Percentiles rank a stretch among this genome's conserved stretches.
phyloP scores from a whole-genome alignment of 2,888 invertebrate species.

The Aleiodes alternator region DNA sequence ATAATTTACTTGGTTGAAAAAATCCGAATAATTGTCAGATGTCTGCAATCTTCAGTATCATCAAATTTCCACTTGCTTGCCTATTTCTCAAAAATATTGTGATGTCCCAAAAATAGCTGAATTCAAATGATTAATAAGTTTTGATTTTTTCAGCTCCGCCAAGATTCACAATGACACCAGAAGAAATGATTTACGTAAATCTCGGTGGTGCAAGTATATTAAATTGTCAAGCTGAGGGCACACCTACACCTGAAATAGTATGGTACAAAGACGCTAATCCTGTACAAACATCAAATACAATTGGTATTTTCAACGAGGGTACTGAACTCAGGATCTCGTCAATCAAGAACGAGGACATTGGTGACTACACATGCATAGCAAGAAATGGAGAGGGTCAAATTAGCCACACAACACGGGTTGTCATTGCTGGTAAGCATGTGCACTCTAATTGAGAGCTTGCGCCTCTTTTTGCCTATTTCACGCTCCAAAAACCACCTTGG shows the following conservation, averaged over 20 bases:
- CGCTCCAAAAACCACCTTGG: constrained; percentile 1
- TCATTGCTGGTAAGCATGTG: constrained; percentile 85
- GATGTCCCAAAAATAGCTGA: too few species aligned
- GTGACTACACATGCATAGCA: constrained; percentile 97
- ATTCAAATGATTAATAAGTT: background rate
- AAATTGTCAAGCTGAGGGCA: constrained; percentile 97
- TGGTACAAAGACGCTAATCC: constrained; percentile 98
- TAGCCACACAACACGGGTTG: constrained; percentile 95
- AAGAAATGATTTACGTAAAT: constrained; percentile 97
- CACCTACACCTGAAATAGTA: constrained; percentile 95
- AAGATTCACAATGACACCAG: constrained; percentile 95
- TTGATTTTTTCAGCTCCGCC: constrained; percentile 83
- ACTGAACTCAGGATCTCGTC: constrained; percentile 95
- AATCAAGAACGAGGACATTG: constrained; percentile 95
- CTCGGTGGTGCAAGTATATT: constrained; percentile 96
- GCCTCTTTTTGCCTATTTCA: background rate
- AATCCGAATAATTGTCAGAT: too few species aligned
- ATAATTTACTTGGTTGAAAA: too few species aligned
- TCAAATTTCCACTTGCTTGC: too few species aligned
- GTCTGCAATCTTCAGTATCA: too few species aligned
- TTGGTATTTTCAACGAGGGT: constrained; percentile 95
- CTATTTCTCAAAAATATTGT: too few species aligned
- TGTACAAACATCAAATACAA: constrained; percentile 90
- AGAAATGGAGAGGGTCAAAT: constrained; percentile 97
- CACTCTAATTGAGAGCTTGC: background rate